Evolutionary conservation across 2,797 vertebrate species (phyloP), one percentile per base, ranked within the genome.

Genomic region (Coilia nasus): DNA sequence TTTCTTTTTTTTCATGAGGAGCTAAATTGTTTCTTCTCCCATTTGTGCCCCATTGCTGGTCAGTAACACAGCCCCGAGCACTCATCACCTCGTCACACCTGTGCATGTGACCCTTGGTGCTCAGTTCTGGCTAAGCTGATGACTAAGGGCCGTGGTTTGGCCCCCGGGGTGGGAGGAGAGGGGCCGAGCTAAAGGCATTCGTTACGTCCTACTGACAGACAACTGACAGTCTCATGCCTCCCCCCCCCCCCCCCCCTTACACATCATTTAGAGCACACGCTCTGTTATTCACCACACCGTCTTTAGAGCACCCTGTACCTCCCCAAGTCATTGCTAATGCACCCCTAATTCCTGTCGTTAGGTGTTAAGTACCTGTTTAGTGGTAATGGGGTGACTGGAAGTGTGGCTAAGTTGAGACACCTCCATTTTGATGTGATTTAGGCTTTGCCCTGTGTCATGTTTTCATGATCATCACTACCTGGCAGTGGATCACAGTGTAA

Each of bases 131-230:
- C 85, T 81, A 87, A 44, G 23, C 85, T 87, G 91, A 91, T 0
- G 89, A 93, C 23, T 0, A 88, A 88, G 75, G 64, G 60, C 91
- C 87, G 92, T 92, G 84, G 46, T 82, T 82, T 90, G 90, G 90
- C 88, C 87, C 90, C 90, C 87, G 83, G 83, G 82, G 83, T 46
- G 12, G 60, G 81, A 23, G 28, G 9, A n/a, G 80, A 54, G 57
- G 84, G n/a, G 28, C 7, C 60, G 67, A 84, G 15, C 11, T 4
- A 83, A 57, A 56, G 35, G 41, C 28, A 75, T 46, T 59, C 47
- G 6, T 67, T 54, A 35, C 9, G 19, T 1, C 62, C 35, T 25
- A 54, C 15, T 81, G 82, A 62, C 19, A 85, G 87, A 81, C 19
- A 17, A 15, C 64, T 78, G 64, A 81, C 84, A 62, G 83, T 35